Evolutionary conservation across 2,888 invertebrate species (phyloP), one percentile per base, ranked within the genome.

Genomic region (Notodonta dromedarius): DNA sequence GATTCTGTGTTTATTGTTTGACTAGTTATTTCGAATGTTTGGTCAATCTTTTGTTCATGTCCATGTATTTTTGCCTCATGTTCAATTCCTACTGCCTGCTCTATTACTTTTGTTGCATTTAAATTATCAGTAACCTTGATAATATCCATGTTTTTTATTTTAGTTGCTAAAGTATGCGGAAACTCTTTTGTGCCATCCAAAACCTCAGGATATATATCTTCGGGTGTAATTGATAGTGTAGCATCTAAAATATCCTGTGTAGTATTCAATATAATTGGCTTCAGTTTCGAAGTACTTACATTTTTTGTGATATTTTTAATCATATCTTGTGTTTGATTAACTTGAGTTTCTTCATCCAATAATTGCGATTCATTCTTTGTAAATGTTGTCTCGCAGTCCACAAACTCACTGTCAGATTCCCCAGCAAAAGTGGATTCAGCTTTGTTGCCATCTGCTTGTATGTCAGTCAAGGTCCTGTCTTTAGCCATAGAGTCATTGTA

Each of bases 311-410:
- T 46, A 55, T 67, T 42, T 64, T 59, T 63, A 42, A 55, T 68
- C 11, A 71, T 57, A 40, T 70, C 60, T 14, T 56, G 48, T 14
- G 60, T 64, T 44, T 56, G 44, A 9, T 68, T 55, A 60, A 55
- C 56, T 46, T 63, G 61, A 60, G 64, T 70, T 52, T 59, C 58
- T 0, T 50, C 70, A 51, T 65, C 70, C 32, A 60, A 16, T 24
- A 53, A 39, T 59, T 65, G 51, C 53, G 73, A 75, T 57, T 85
- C 84, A 77, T 80, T 82, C 67, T 87, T 87, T n/a, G 80, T 83
- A 65, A 91, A 84, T 70, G 89, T 90, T 58, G 90, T 87, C 79
- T 93, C 93, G 80, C 93, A 93, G 67, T 93, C 93, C 50, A 89
- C 73, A 86, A 93, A 93, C 66, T 92, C 92, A 76, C 84, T 76